Evolutionary conservation across 1,140 invertebrate genomes (phyloP).

Genomic region (Chrysomallon squamiferum): DNA sequence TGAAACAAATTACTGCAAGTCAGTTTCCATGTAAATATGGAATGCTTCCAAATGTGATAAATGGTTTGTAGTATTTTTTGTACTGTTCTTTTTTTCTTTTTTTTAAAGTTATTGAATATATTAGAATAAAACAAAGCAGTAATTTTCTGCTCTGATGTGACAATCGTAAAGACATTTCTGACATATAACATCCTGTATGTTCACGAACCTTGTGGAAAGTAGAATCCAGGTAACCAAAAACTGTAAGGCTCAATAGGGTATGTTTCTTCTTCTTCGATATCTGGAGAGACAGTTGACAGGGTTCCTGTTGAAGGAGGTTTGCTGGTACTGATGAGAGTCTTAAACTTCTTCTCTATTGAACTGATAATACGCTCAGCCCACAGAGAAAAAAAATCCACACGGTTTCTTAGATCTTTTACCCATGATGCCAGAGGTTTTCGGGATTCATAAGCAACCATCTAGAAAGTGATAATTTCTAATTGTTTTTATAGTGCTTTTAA

Average conservation of each 20-base stretch:
- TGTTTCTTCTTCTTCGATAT: conserved; percentile 21
- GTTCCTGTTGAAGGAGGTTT: conserved; percentile 14
- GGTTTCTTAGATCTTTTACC: conserved; percentile 67
- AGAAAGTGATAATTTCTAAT: conserved; percentile 21
- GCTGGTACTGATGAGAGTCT: conserved; percentile 9
- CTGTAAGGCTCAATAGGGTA: conserved; percentile 41
- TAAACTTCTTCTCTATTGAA: conserved; percentile 42
- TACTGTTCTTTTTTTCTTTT: too few species aligned
- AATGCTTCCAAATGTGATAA: too few species aligned
- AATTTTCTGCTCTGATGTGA: too few species aligned
- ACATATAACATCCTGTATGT: too few species aligned
- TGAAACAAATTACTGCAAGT: too few species aligned
- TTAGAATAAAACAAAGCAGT: too few species aligned
- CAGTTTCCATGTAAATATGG: too few species aligned
- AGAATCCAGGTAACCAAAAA: conserved; percentile 85
- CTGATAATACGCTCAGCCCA: conserved; percentile 52
- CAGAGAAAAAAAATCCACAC: conserved; percentile 73
- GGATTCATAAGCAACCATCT: conserved; percentile 58
- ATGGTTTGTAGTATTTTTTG: too few species aligned
- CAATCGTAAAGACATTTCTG: too few species aligned
- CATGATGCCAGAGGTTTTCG: conserved; percentile 56
- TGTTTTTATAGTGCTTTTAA: too few species aligned
- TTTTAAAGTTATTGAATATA: too few species aligned
- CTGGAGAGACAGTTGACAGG: conserved; percentile 14
- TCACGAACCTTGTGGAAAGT: conserved; percentile 81